Evolutionary conservation across 2,888 invertebrate genomes (phyloP).

Genomic region (Chrysodeixis includens): DNA sequence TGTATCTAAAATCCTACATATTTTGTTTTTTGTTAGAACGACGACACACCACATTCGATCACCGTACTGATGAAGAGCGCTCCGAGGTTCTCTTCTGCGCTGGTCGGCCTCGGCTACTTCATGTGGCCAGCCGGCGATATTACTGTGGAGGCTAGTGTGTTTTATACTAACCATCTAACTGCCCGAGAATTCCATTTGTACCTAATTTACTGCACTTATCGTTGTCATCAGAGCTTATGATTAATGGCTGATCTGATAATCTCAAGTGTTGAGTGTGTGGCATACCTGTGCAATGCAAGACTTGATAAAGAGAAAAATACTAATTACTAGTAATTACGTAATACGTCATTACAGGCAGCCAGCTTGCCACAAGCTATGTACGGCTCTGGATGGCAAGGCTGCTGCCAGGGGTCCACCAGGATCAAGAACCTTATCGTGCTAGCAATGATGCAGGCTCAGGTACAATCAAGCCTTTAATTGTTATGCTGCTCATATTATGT

Average conservation of each 20-base stretch:
- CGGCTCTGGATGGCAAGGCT: slow-evolving; percentile 62
- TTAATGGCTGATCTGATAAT: too few relatives aligned
- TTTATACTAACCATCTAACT: not conserved
- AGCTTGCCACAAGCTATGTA: slow-evolving; percentile 60
- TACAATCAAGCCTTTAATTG: slow-evolving; percentile 13
- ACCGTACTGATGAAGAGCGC: slow-evolving; percentile 17
- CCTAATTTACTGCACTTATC: too few relatives aligned
- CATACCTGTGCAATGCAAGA: too few relatives aligned
- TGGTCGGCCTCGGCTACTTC: slow-evolving; percentile 45
- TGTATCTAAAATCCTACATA: not conserved
- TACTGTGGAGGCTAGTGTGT: slow-evolving; percentile 39
- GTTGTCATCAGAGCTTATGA: too few relatives aligned
- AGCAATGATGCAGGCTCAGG: slow-evolving; percentile 62
- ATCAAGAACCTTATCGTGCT: slow-evolving; percentile 50
- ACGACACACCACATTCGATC: slow-evolving; percentile 7
- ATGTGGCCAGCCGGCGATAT: slow-evolving; percentile 54
- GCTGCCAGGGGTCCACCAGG: slow-evolving; percentile 29
- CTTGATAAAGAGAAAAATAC: too few relatives aligned
- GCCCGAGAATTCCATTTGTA: too few relatives aligned
- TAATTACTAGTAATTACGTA: too few relatives aligned
- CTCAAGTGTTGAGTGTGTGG: too few relatives aligned
- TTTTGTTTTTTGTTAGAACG: slow-evolving; percentile 13
- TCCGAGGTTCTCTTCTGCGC: slow-evolving; percentile 23
- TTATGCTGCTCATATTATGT: not conserved
- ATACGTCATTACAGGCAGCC: slow-evolving; percentile 50